phyloP scores from a whole-genome alignment of 2,888 invertebrate species.

The Julus scandinavius region DNA sequence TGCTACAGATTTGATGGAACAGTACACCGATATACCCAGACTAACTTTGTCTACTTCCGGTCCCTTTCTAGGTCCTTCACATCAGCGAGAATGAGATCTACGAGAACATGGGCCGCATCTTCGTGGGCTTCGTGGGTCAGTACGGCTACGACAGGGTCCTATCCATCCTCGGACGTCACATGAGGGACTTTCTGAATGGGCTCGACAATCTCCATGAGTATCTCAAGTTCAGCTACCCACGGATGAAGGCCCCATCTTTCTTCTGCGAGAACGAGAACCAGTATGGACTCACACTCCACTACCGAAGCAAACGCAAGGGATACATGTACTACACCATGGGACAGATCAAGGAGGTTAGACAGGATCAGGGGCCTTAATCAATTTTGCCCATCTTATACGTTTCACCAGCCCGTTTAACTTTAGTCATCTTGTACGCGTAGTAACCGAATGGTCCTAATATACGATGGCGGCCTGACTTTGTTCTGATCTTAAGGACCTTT shows the following conservation, averaged over 20 bases:
- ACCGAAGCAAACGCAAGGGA: slow-evolving; percentile 90
- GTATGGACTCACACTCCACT: slow-evolving; percentile 91
- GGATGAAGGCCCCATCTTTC: slow-evolving; percentile 91
- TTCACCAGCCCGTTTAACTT: too few species aligned
- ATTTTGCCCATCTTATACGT: neutral
- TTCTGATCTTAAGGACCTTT: neutral
- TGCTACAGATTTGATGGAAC: too few species aligned
- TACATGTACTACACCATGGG: slow-evolving; percentile 98
- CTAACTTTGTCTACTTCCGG: too few species aligned
- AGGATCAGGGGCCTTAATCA: neutral
- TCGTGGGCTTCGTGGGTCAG: slow-evolving; percentile 91
- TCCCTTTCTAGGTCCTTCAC: slow-evolving; percentile 76
- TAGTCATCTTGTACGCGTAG: too few species aligned
- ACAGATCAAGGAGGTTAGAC: slow-evolving; percentile 75
- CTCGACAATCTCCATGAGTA: slow-evolving; percentile 98
- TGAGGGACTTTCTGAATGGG: slow-evolving; percentile 93
- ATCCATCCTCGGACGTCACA: slow-evolving; percentile 89
- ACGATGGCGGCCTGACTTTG: neutral
- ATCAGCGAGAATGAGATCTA: slow-evolving; percentile 90
- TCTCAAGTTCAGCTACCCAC: slow-evolving; percentile 93
- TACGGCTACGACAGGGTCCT: slow-evolving; percentile 94
- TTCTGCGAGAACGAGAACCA: slow-evolving; percentile 96
- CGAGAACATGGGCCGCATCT: slow-evolving; percentile 93
- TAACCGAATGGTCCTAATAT: too few species aligned
- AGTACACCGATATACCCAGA: too few species aligned